Evolutionary conservation across 2,888 invertebrate genomes (phyloP), one percentile per base, ranked within the genome.

Genomic region (Dryococelus australis): DNA sequence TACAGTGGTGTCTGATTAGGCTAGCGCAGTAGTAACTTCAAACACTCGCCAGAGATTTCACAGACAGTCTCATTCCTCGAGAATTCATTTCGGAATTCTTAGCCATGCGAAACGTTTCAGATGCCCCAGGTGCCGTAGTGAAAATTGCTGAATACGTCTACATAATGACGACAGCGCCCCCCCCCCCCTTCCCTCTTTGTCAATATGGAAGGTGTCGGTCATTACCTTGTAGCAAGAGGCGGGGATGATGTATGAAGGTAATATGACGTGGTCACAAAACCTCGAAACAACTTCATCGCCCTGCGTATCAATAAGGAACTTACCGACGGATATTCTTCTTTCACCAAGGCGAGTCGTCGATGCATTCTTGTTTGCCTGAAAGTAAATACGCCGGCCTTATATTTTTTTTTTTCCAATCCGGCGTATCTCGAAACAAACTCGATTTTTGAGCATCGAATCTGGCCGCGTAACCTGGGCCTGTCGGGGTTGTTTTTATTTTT

Each of bases 391-490:
- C 65, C 65, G 24, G 1, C n/a, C 65, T n/a, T n/a, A 12, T 0
- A 12, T 10, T 12, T 65, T 65, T 65, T 65, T 65, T 65, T 65
- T 24, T 16, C n/a, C 8, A 0, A 65, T 65, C 65, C 24, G 65
- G 65, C 65, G 65, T 20, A 65, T 65, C 65, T 65, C 65, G 65
- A 65, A 65, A 65, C 65, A 65, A n/a, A 65, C 65, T 65, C 65
- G 8, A 65, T 65, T 65, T 65, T 24, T 65, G 65, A 65, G 65
- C 65, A n/a, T 65, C 65, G 65, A 65, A 65, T 65, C 16, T 24
- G 65, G 65, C 65, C 24, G 65, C 65, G 65, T 65, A 65, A n/a
- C 65, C 24, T 65, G 65, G n/a, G 8, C 13, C 65, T 35, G 2
- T 35, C 35, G 35, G 35, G 35, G 35, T 1, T 3, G 35, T n/a